Base-by-base conservation (phyloP, 2,888 invertebrate genomes). In the Deroplatys truncata region DNA sequence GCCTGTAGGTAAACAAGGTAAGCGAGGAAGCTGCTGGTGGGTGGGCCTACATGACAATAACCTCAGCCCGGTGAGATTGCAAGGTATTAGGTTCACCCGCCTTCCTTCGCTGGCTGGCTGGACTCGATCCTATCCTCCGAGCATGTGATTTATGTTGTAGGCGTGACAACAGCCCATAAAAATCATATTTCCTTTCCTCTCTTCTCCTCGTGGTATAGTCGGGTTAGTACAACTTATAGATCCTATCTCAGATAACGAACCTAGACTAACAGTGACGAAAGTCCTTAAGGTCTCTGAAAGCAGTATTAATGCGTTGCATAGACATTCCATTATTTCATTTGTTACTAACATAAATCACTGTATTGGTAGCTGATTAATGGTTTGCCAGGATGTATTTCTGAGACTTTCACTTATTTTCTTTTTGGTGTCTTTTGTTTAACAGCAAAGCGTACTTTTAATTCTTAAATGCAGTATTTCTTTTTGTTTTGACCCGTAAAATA, bases 161-260 rank as follows among this genome's bases (percentile, higher is more conserved):
- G 88, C 90, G 88, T 88, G 88, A 85, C 88, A 90, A 84, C 88
- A 85, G 35, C 29, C 89, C 88, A 90, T 89, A 89, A 89, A 90
- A 89, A 84, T 86, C 87, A 89, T 88, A 86, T 90, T 85, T 85
- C 29, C 89, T 90, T 88, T 89, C 84, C 82, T 72, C 87, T 31
- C 31, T 31, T 31, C 31, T 31, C 31, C 49, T 72, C 56, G 25
- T 20, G 56, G 56, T 72, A 72, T 72, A 72, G 56, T 72, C 56
- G 20, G 56, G 56, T 72, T 72, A 72, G 56, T 16, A 56, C 16
- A 56, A 56, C 56, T 56, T 56, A 72, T 72, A 72, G 56, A 72
- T 72, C 56, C 56, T 72, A 72, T 72, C 56, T 72, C 56, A 72
- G 56, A 72, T 72, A 72, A 72, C 20, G 56, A 56, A 20, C 15